Percentiles rank a stretch among this genome's conserved stretches.
phyloP scores from a whole-genome alignment of 2,797 vertebrate species.

The Odontamblyopus lacepedii region DNA sequence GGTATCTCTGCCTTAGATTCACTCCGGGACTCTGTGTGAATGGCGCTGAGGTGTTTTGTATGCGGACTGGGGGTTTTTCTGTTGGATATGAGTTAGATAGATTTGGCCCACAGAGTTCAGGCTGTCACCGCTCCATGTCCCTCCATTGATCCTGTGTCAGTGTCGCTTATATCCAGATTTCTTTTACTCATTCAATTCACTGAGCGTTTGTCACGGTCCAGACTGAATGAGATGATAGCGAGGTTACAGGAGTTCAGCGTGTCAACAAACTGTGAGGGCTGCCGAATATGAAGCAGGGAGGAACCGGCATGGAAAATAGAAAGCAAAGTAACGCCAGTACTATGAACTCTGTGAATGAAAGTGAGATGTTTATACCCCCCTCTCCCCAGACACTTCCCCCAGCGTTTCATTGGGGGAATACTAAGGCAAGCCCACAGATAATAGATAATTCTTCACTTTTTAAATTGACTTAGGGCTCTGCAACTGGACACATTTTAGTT shows the following conservation, averaged over 20 bases:
- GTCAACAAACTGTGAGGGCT: slow-evolving; percentile 1
- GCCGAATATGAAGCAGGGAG: neutral
- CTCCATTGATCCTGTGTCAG: neutral
- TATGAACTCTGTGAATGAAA: neutral
- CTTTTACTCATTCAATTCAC: slow-evolving; percentile 13
- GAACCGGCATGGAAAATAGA: neutral
- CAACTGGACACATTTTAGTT: no score
- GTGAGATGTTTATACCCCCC: neutral
- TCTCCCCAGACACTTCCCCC: neutral
- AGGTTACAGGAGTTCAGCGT: neutral
- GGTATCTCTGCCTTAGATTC: slow-evolving; percentile 56
- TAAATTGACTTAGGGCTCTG: neutral
- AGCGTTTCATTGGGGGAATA: neutral
- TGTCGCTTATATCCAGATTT: neutral
- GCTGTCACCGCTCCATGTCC: neutral
- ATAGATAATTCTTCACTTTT: neutral
- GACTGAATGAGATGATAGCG: neutral
- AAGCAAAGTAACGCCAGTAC: neutral
- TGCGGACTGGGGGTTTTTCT: slow-evolving; percentile 12
- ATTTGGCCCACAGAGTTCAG: slow-evolving; percentile 12
- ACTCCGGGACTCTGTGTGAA: slow-evolving; percentile 28
- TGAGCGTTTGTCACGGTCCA: neutral
- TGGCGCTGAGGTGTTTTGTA: slow-evolving; percentile 31
- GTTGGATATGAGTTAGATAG: slow-evolving; percentile 12
- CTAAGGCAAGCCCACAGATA: neutral